Base-by-base conservation (phyloP, 2,797 vertebrate genomes). In the Galago senegalensis region DNA sequence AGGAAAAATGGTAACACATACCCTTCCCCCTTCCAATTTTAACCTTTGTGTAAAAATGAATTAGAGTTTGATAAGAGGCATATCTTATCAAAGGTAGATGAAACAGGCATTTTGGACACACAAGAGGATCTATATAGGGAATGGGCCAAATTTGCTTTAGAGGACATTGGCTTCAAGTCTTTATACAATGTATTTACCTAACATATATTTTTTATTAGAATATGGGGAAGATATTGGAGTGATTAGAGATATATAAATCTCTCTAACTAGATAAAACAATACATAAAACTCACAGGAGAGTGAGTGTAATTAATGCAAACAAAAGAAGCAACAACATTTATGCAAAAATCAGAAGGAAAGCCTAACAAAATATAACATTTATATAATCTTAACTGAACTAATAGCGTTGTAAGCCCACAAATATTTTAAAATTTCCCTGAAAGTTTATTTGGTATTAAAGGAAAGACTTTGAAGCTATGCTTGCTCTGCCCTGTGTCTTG, bases 1-100 rank as follows among this genome's bases (percentile, higher is more conserved):
- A 94, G 98, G 98, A 97, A 93, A 93, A 89, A 97, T 72, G 98
- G 98, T 99, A 98, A 98, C 21, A 27, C 58, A 11, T 21, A 61
- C 34, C 7, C 4, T 70, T 76, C 31, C 49, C 4, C 31, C 65
- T 83, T 91, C 77, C 72, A 63, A 84, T 89, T 79, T 29, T 6
- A 9, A n/a, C 61, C 53, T 94, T 96, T 93, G 46, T 95, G 70
- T 87, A 65, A 94, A 95, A 93, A 70, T 58, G 49, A 83, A 76
- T 63, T 70, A 79, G 34, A 16, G 75, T 56, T 82, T 89, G 43
- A 37, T 84, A 70, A 86, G n/a, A 75, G 14, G 37, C 18, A 27
- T 91, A 27, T 70, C 27, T 75, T 65, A 65, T 40, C 40, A 40
- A 40, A 40, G 40, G 5, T 40, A 70, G 43, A 73, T 87, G 34